Percentiles rank a stretch among this genome's conserved stretches.
phyloP scores from a whole-genome alignment of 2,113 vertebrate species.

The Bubo bubo region DNA sequence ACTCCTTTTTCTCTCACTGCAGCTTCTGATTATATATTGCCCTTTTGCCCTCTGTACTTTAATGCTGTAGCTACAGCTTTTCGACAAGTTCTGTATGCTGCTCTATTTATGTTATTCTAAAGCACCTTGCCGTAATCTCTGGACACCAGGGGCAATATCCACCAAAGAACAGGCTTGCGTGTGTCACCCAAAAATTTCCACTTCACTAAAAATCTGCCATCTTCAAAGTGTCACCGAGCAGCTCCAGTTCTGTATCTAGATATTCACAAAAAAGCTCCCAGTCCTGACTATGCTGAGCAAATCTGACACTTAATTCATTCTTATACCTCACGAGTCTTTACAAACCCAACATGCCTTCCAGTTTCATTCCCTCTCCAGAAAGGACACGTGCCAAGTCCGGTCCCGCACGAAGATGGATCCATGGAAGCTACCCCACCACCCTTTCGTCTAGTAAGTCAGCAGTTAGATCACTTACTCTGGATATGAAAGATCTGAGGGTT shows the following conservation, averaged over 20 bases:
- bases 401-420: background rate
- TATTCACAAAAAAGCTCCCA: background rate
- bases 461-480: background rate
- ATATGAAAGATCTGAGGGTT: background rate
- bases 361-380: background rate
- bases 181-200: background rate
- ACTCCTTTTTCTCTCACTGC: background rate
- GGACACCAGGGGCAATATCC: background rate
- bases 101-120: background rate
- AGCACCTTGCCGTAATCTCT: background rate
- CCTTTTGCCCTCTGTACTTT: background rate
- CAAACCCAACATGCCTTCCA: background rate
- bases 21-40: background rate
- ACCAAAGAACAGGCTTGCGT: background rate
- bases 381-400: rapidly evolving
- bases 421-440: background rate
- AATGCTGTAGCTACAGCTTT: background rate
- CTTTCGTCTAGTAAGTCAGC: background rate
- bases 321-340: background rate
- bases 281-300: background rate
- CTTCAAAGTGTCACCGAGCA: background rate
- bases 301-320: background rate
- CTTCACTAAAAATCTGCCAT: background rate
- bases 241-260: background rate
- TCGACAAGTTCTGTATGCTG: background rate